Conservation (phyloP, 2,113 vertebrate genomes). For the Zapornia atra region DNA sequence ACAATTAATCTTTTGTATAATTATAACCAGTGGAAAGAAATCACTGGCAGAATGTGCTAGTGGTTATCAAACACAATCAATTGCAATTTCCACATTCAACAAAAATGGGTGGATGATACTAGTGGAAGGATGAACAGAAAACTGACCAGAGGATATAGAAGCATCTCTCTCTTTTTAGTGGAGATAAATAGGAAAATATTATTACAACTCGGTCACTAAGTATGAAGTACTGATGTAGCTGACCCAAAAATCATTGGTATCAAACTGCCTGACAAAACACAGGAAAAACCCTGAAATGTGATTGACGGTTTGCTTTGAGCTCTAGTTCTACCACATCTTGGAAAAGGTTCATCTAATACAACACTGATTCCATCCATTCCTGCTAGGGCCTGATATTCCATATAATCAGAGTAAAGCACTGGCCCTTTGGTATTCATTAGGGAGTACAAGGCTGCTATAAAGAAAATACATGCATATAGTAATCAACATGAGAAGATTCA, state of each 20-base stretch:
- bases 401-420: accelerated
- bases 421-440: background rate
- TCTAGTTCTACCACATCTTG: background rate
- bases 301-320: background rate
- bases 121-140: constrained; percentile 2
- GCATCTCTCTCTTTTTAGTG: background rate
- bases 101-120: background rate
- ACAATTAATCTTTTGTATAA: constrained; percentile 34
- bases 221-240: background rate
- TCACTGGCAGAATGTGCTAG: background rate
- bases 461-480: background rate
- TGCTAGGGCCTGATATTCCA: background rate
- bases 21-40: constrained; percentile 18
- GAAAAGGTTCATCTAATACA: background rate
- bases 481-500: background rate
- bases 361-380: background rate
- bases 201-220: background rate
- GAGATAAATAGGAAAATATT: background rate
- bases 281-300: background rate
- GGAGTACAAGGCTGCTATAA: background rate
- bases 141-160: background rate
- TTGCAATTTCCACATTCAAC: background rate
- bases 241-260: background rate
- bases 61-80: constrained; percentile 37
- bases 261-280: background rate